A percentile compares a stretch with the other conserved stretches of the same genome.
These are phyloP conservation scores for Takifugu flavidus DNA, from an alignment of 2,113 vertebrate genomes.

Conservation along the genomic window DNA sequence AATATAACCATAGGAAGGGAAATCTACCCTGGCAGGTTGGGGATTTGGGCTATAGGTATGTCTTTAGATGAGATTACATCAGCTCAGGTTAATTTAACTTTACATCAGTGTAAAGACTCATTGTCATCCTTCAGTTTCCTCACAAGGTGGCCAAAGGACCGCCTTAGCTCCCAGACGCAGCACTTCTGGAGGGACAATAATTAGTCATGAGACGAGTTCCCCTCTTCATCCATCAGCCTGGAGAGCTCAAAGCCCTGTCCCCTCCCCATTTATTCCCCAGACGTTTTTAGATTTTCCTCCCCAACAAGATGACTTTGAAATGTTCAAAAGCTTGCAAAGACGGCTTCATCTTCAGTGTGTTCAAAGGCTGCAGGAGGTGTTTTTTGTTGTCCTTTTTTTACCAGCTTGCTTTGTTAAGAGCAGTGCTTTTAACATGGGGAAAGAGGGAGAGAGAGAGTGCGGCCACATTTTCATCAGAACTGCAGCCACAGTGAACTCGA, in stretches of 20 bases:
- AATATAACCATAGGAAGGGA: neutral
- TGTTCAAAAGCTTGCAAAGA: conserved; percentile 14
- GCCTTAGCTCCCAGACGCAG: conserved; percentile 47
- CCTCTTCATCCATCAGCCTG: conserved; percentile 60
- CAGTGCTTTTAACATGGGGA: conserved; percentile 13
- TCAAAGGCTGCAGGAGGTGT: conserved; percentile 10
- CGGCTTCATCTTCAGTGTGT: conserved; percentile 23
- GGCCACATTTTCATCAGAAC: conserved; percentile 18
- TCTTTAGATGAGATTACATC: neutral
- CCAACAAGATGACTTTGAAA: conserved; percentile 41
- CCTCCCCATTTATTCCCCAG: conserved; percentile 31
- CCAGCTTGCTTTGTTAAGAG: conserved; percentile 6
- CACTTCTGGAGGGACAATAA: conserved; percentile 55
- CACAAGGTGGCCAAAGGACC: conserved; percentile 31
- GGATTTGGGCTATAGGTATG: conserved; percentile 3
- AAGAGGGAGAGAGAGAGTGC: neutral
- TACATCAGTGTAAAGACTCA: conserved; percentile 1
- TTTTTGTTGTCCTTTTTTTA: neutral
- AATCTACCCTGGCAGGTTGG: conserved; percentile 13
- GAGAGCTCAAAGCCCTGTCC: conserved; percentile 43
- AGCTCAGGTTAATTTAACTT: too few species aligned
- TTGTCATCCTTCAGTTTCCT: conserved; percentile 44
- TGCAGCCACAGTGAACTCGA: conserved; percentile 8
- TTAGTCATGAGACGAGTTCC: conserved; percentile 64
- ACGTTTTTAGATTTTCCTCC: conserved; percentile 31